Evolutionary conservation across 1,140 invertebrate species (phyloP).

Genomic region (Diuraphis noxia): DNA sequence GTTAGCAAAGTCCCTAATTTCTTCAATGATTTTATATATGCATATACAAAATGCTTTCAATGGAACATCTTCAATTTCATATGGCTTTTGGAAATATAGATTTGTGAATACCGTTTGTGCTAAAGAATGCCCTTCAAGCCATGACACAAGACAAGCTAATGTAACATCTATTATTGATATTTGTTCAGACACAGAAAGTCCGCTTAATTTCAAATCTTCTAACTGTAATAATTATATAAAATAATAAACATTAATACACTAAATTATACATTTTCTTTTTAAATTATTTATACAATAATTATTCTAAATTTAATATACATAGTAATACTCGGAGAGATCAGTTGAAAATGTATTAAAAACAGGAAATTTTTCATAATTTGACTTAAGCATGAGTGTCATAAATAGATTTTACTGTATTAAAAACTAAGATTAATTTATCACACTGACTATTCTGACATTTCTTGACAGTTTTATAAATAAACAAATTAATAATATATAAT

Average conservation of each 20-base stretch:
- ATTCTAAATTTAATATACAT: not conserved
- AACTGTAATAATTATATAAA: constrained; percentile 63
- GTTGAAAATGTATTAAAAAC: not conserved
- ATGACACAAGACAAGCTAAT: constrained; percentile 88
- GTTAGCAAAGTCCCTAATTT: constrained; percentile 87
- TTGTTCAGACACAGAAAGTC: constrained; percentile 71
- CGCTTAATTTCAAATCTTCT: constrained; percentile 78
- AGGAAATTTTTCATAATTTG: no score
- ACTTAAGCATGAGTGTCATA: not conserved
- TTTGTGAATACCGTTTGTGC: constrained; percentile 98
- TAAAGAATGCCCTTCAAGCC: constrained; percentile 92
- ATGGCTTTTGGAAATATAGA: constrained; percentile 90
- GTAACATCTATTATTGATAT: constrained; percentile 93
- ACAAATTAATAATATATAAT: not conserved
- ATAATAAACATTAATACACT: not conserved
- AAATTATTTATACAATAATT: not conserved
- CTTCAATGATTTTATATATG: constrained; percentile 87
- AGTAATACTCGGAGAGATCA: not conserved
- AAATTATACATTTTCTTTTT: not conserved
- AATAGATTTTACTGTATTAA: not conserved
- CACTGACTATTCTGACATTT: not conserved
- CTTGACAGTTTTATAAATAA: not conserved
- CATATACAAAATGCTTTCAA: constrained; percentile 85
- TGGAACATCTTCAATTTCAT: constrained; percentile 79
- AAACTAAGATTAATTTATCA: not conserved